Evolutionary conservation across 2,888 invertebrate species (phyloP), one percentile per base, ranked within the genome.

Genomic region (Drosophila subsilvestris): DNA sequence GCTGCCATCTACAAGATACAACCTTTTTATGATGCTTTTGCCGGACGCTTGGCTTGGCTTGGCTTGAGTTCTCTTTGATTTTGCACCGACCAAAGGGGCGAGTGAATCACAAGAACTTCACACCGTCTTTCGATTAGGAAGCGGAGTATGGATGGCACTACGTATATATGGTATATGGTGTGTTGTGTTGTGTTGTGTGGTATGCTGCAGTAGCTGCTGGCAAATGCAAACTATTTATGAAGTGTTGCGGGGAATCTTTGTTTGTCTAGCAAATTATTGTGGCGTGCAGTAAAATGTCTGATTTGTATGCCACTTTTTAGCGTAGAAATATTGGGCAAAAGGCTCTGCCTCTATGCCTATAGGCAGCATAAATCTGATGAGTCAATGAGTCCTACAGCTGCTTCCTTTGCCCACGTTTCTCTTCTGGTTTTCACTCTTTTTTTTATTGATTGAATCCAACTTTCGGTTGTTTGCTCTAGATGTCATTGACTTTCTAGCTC

Each of bases 101-200:
- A 65, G 59, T 83, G 83, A 83, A 82, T 83, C 83, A 86, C 78
- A 76, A 82, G 88, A 83, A 82, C 86, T 87, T 86, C 80, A 85
- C 86, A 82, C 79, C 68, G 45, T 50, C 67, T 56, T 61, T 63
- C 62, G 50, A 66, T 42, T 27, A 61, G 63, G 17, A 59, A n/a
- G 48, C 3, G n/a, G 25, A 27, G 43, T 25, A 27, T 47, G 37
- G 37, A 44, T 32, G 25, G 45, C 4, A 22, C 22, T 29, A 59
- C n/a, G n/a, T 47, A 32, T 55, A 47, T 25, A 25, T 4, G 25
- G 47, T 10, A 32, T 56, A 22, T 59, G 55, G 43, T 51, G 56
- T 43, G 42, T 37, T 62, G 59, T 47, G 56, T 44, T 10, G 20
- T 59, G 55, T 43, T 51, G 56, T 62, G 59, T 47, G 56, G 44